A percentile compares a stretch with the other conserved stretches of the same genome.
Evolutionary conservation across 2,113 vertebrate genomes (phyloP).

Genomic region (Chroicocephalus ridibundus): DNA sequence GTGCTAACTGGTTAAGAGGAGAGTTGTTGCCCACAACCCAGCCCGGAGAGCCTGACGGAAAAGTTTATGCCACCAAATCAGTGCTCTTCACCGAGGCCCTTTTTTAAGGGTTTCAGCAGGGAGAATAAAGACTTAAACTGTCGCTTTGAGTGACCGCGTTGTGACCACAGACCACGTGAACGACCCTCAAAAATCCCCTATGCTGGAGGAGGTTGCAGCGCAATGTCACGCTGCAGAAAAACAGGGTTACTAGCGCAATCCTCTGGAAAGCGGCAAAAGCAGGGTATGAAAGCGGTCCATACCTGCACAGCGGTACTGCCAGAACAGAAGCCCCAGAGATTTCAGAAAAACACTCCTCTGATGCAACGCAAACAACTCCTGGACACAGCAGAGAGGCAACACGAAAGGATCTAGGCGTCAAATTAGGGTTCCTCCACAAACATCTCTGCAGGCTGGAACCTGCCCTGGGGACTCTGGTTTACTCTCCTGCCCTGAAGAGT

Average conservation of each 20-base stretch:
- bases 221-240: background rate
- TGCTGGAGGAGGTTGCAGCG: background rate
- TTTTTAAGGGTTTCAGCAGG: background rate
- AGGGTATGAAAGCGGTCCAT: background rate
- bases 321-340: background rate
- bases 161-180: background rate
- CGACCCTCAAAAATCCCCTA: background rate
- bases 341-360: background rate
- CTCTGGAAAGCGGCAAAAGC: background rate
- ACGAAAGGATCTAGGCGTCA: background rate
- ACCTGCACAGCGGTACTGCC: rapidly evolving
- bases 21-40: background rate
- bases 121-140: background rate
- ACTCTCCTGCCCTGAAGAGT: background rate
- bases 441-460: background rate
- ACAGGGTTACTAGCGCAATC: background rate
- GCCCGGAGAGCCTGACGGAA: background rate
- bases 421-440: background rate
- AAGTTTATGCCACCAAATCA: background rate
- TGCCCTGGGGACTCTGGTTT: background rate
- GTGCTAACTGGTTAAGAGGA: background rate
- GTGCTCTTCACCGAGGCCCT: background rate
- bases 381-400: background rate
- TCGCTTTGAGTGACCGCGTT: background rate
- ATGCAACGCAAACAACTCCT: background rate